Percentiles rank a stretch among this genome's conserved stretches.
These are phyloP conservation scores for Aptenodytes forsteri DNA, from an alignment of 2,113 vertebrate genomes.

Conservation along the genomic window DNA sequence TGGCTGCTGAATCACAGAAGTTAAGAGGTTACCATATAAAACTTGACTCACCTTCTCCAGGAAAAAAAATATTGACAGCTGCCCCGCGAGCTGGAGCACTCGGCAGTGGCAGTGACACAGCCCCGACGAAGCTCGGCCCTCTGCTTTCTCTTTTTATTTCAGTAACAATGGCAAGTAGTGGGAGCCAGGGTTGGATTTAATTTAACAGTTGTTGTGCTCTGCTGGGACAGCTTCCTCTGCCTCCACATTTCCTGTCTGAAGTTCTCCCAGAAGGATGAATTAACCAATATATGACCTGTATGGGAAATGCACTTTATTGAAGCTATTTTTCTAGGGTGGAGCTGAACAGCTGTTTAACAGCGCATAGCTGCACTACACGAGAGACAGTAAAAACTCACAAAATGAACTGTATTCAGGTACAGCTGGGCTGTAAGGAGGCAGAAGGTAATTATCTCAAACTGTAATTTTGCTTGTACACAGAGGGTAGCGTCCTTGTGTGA, in stretches of 20 bases:
- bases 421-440: neutral
- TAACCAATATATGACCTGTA: slow-evolving; percentile 52
- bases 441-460: neutral
- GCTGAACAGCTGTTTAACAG: slow-evolving; percentile 37
- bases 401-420: neutral
- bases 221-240: slow-evolving; percentile 42
- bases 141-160: neutral
- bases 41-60: neutral
- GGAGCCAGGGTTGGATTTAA: slow-evolving; percentile 16
- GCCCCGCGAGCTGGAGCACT: neutral
- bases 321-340: slow-evolving; percentile 56
- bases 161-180: slow-evolving; percentile 8
- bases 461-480: neutral
- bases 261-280: slow-evolving; percentile 50
- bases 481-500: neutral
- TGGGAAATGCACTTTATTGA: slow-evolving; percentile 48
- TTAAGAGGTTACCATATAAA: neutral
- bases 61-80: neutral
- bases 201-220: neutral
- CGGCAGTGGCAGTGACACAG: neutral
- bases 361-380: neutral
- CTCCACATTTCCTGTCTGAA: slow-evolving; percentile 53
- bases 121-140: neutral
- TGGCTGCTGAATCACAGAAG: neutral
- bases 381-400: neutral